Percentiles rank a stretch among this genome's conserved stretches.
These are phyloP conservation scores for Aurelia sp. DNA, from an alignment of 30 jellyfish, hydroid and myxozoan genomes.

Conservation along the genomic window DNA sequence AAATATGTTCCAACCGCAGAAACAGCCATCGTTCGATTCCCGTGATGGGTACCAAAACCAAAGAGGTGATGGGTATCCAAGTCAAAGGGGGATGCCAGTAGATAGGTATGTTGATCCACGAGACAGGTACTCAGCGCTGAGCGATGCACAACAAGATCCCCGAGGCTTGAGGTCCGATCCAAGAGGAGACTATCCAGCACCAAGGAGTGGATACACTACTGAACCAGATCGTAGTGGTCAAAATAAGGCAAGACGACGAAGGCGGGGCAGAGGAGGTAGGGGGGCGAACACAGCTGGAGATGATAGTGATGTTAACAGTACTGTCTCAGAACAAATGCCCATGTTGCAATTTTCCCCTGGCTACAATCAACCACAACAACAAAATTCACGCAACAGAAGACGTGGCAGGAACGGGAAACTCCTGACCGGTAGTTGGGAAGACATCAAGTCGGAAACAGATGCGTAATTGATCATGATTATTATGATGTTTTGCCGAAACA, in stretches of 20 bases:
- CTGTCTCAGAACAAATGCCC: slow-evolving; percentile 94
- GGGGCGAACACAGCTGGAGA: slow-evolving; percentile 63
- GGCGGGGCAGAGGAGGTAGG: slow-evolving; percentile 64
- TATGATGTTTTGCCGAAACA: no score
- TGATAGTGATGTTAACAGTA: slow-evolving; percentile 95
- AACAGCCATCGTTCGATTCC: not conserved
- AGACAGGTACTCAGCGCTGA: not conserved
- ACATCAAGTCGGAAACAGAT: slow-evolving; percentile 83
- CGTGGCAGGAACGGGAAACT: slow-evolving; percentile 62
- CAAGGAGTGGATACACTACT: slow-evolving; percentile 78
- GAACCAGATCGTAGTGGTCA: slow-evolving; percentile 79
- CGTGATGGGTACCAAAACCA: not conserved
- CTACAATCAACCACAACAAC: slow-evolving; percentile 31
- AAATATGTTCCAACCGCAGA: not conserved
- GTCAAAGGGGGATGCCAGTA: not conserved
- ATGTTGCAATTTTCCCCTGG: slow-evolving; percentile 69
- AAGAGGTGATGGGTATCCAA: not conserved
- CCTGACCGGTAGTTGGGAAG: slow-evolving; percentile 99
- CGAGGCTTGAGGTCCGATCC: not conserved
- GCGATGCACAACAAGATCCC: not conserved
- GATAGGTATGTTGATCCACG: not conserved
- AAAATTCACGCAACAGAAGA: slow-evolving; percentile 11
- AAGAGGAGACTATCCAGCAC: slow-evolving; percentile 1
- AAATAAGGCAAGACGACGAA: slow-evolving; percentile 37
- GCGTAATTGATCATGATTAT: slow-evolving; percentile 14